Conservation (phyloP, 2,888 invertebrate species). For the Ganaspis brasiliensis region DNA sequence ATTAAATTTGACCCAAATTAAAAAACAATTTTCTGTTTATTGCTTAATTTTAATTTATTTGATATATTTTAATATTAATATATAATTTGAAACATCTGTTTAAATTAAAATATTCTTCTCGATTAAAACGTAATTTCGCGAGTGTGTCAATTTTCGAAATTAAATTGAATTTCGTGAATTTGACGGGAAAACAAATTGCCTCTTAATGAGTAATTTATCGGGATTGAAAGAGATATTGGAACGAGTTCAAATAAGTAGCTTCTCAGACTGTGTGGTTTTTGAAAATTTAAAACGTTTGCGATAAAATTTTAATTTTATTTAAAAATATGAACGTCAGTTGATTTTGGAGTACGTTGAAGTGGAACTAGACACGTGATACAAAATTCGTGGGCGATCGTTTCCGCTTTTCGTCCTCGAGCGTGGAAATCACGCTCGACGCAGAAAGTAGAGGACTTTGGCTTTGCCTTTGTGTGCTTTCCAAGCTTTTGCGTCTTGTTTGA, state of each 20-base stretch:
- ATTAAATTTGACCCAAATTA: no score
- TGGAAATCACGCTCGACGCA: constrained; percentile 33
- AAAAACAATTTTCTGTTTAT: no score
- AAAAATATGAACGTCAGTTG: neutral
- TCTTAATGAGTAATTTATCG: constrained; percentile 10
- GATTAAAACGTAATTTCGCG: no score
- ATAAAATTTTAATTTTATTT: neutral
- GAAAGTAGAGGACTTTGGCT: constrained; percentile 26
- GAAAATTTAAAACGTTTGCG: neutral
- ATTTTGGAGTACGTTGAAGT: neutral
- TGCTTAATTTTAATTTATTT: no score
- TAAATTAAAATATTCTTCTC: no score
- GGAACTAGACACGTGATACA: neutral
- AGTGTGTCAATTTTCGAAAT: no score
- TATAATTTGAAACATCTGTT: no score
- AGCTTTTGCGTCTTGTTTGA: constrained; percentile 59
- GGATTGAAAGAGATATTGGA: neutral
- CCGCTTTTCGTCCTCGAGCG: constrained; percentile 43
- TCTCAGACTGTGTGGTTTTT: neutral
- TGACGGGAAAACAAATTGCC: neutral
- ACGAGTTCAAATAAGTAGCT: neutral
- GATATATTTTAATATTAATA: no score
- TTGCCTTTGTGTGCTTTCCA: constrained; percentile 57
- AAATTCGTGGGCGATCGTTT: constrained; percentile 46
- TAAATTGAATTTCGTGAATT: neutral